A percentile compares a stretch with the other conserved stretches of the same genome.
These are phyloP conservation scores for Neodontobutis hainanensis DNA, from an alignment of 2,113 vertebrate species.

Conservation along the genomic window DNA sequence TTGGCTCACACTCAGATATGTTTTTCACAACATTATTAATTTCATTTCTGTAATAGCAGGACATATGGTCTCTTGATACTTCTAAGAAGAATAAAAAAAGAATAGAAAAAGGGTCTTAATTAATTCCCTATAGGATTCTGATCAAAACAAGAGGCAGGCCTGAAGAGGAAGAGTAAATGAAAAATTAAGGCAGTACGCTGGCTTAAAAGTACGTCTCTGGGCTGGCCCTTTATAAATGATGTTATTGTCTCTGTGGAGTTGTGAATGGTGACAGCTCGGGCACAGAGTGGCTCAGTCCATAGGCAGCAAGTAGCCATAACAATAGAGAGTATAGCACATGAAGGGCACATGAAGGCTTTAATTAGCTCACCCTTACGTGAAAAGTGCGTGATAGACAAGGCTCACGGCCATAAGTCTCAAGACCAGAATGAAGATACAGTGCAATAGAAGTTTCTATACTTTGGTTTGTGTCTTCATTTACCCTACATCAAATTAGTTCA, in stretches of 20 bases:
- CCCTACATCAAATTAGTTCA: too few relatives aligned
- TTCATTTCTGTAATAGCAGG: neutral
- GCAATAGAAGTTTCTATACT: neutral
- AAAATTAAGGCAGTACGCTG: constrained; percentile 13
- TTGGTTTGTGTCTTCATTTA: neutral
- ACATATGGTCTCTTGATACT: constrained; percentile 6
- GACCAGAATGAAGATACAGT: constrained; percentile 32
- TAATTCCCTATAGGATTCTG: constrained; percentile 37
- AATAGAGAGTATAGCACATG: constrained; percentile 62
- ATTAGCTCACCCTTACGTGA: constrained; percentile 72
- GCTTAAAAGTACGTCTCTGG: constrained; percentile 20
- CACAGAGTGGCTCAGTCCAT: constrained; percentile 35
- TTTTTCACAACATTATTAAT: neutral
- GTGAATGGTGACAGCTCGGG: constrained; percentile 21
- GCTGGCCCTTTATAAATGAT: constrained; percentile 28
- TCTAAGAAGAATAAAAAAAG: constrained; percentile 21
- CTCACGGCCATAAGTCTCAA: constrained; percentile 37
- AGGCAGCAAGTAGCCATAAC: constrained; percentile 60
- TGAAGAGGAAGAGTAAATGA: constrained; percentile 32
- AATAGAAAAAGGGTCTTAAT: constrained; percentile 24
- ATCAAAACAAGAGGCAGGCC: constrained; percentile 31
- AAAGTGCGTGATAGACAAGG: constrained; percentile 48
- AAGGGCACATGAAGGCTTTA: constrained; percentile 72
- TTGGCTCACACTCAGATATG: neutral
- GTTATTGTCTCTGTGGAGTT: constrained; percentile 33